phyloP scores from a whole-genome alignment of 2,113 vertebrate species.

The Macquaria ambigua region DNA sequence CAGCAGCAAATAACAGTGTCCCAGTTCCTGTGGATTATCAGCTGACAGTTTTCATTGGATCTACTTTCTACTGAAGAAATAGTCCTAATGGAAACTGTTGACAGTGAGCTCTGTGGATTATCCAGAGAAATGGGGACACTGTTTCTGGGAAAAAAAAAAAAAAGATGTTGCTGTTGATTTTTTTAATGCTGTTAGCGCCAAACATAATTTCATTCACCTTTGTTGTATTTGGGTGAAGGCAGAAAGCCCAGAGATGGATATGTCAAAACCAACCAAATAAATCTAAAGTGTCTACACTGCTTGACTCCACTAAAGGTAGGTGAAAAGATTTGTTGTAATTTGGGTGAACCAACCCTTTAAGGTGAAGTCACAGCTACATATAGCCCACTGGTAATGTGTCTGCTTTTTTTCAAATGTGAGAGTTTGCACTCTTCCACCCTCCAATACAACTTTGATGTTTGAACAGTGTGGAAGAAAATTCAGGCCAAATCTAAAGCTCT shows the following conservation, averaged over 20 bases:
- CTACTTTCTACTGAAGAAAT: slow-evolving; percentile 3
- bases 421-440: slow-evolving; percentile 6
- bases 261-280: background rate
- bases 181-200: background rate
- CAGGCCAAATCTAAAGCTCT: slow-evolving; percentile 38
- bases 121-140: slow-evolving; percentile 11
- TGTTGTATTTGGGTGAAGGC: background rate
- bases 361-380: background rate
- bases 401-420: background rate
- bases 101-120: slow-evolving; percentile 14
- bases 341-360: background rate
- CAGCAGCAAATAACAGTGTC: background rate
- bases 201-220: background rate
- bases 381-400: background rate
- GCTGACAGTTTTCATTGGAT: slow-evolving; percentile 10
- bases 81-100: background rate
- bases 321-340: background rate
- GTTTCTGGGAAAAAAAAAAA: background rate
- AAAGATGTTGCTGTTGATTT: background rate
- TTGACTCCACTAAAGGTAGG: background rate
- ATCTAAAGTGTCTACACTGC: background rate
- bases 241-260: background rate
- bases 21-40: background rate
- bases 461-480: slow-evolving; percentile 33
- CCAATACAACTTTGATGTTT: slow-evolving; percentile 33